Base-by-base conservation (phyloP, 2,113 vertebrate species). In the Okapia johnstoni region DNA sequence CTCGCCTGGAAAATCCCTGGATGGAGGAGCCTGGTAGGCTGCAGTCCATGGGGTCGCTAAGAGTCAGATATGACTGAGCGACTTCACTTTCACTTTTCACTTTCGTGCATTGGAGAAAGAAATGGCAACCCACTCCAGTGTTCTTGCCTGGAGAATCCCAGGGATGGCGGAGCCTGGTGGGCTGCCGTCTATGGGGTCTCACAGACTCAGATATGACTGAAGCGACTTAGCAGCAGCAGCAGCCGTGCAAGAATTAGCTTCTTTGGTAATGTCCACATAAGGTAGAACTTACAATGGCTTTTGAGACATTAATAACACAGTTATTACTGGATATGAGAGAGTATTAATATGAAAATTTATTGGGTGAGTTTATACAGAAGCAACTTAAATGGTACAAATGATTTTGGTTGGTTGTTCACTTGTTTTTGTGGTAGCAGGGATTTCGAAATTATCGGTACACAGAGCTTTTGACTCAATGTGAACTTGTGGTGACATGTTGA, bases 211-310 rank as follows among this genome's bases (percentile, higher is more conserved):
- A 40, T 40, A 40, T 4, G 40, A 40, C 40, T 40, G 40, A 40
- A 40, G 40, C 40, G 40, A 40, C 40, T 40, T 40, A 40, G 40
- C 5, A 40, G 40, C 40, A 40, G 40, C 40, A 40, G 40, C 40
- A 40, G 40, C 12, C 54, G 93, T 79, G 7, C 36, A 88, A 81
- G 25, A 88, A 63, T 86, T 92, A 43, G 48, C 19, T 94, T 40
- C 25, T 95, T 94, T 50, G 70, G 33, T 95, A 57, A 63, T 96
- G 33, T 90, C 46, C 21, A n/a, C 5, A 28, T 87, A 58, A 66
- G 54, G 58, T 50, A 63, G 55, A 96, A 60, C n/a, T 93, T 96
- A 76, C 92, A 92, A 66, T 93, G 26, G 12, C 26, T 80, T 96
- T 92, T 85, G 26, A 97, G 55, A 70, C 9, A 88, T n/a, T 80